phyloP scores from a whole-genome alignment of 2,888 invertebrate genomes.

The Orthosia gothica region DNA sequence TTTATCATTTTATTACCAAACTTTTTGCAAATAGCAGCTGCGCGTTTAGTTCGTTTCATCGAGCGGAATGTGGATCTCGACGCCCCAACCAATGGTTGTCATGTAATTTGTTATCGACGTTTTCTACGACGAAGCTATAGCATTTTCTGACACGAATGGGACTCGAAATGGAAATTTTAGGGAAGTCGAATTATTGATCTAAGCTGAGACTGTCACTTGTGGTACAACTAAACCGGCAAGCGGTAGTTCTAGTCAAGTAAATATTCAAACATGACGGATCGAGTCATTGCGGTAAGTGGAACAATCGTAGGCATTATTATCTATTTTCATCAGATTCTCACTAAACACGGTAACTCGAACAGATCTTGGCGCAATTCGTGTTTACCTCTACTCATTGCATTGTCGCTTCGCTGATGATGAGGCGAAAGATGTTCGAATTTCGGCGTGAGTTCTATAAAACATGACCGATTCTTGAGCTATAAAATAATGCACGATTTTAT shows the following conservation, averaged over 20 bases:
- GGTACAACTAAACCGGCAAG: not conserved
- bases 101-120: slow-evolving; percentile 76
- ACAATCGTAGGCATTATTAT: slow-evolving; percentile 36
- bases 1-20: not conserved
- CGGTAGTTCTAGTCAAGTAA: not conserved
- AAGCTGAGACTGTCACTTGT: slow-evolving; percentile 4
- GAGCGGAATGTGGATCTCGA: not conserved
- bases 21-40: not conserved
- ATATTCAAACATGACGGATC: slow-evolving; percentile 79
- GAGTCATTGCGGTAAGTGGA: slow-evolving; percentile 85
- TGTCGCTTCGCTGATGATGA: slow-evolving; percentile 62
- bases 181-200: slow-evolving; percentile 36
- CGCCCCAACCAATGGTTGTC: slow-evolving; percentile 83
- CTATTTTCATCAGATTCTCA: slow-evolving; percentile 60
- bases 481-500: not conserved
- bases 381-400: slow-evolving; percentile 62
- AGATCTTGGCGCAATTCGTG: slow-evolving; percentile 55
- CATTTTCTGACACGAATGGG: slow-evolving; percentile 64
- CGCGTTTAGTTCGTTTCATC: not conserved
- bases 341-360: slow-evolving; percentile 71
- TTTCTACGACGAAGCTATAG: slow-evolving; percentile 52
- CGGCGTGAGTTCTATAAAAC: slow-evolving; percentile 48
- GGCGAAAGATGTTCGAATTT: slow-evolving; percentile 65
- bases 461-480: not conserved
- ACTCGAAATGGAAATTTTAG: slow-evolving; percentile 65